These are phyloP conservation scores for Holothuria leucospilota DNA, from an alignment of 53 echinoderm and acorn worm genomes.

Conservation along the genomic window DNA sequence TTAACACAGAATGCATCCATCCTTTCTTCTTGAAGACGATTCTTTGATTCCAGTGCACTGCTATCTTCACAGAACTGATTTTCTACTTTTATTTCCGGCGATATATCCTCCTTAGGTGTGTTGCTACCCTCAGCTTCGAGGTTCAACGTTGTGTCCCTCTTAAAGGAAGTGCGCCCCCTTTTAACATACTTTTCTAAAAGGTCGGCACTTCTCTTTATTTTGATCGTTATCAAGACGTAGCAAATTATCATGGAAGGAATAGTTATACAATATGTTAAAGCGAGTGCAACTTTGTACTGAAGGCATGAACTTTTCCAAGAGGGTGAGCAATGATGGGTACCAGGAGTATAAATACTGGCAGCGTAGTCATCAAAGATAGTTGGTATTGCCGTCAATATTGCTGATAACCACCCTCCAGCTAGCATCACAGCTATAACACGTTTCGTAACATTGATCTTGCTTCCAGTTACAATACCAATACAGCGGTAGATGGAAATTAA, in stretches of 20 bases:
- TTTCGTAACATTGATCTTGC: not conserved
- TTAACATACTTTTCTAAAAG: not conserved
- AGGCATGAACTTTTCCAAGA: slow-evolving; percentile 3
- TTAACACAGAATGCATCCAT: too few species aligned
- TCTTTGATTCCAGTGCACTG: too few species aligned
- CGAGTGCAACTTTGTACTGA: not conserved
- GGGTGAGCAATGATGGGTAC: slow-evolving; percentile 40
- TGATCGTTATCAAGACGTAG: not conserved
- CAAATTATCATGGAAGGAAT: slow-evolving; percentile 28
- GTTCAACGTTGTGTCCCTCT: too few species aligned
- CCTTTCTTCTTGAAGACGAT: too few species aligned
- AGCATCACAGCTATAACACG: not conserved
- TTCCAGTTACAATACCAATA: not conserved
- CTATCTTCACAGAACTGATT: too few species aligned
- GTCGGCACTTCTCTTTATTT: slow-evolving; percentile 19
- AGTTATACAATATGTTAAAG: slow-evolving; percentile 7
- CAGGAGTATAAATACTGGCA: slow-evolving; percentile 5
- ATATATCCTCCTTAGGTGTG: too few species aligned
- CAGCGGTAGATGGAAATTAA: slow-evolving; percentile 18
- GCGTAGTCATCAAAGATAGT: not conserved
- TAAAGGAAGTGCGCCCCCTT: too few species aligned
- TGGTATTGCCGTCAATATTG: not conserved
- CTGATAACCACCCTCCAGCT: slow-evolving; percentile 5
- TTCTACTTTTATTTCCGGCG: too few species aligned
- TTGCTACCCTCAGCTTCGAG: too few species aligned